Percentiles rank a stretch among this genome's conserved stretches.
phyloP scores from a whole-genome alignment of 2,888 invertebrate genomes.

The Napeogenes inachia region DNA sequence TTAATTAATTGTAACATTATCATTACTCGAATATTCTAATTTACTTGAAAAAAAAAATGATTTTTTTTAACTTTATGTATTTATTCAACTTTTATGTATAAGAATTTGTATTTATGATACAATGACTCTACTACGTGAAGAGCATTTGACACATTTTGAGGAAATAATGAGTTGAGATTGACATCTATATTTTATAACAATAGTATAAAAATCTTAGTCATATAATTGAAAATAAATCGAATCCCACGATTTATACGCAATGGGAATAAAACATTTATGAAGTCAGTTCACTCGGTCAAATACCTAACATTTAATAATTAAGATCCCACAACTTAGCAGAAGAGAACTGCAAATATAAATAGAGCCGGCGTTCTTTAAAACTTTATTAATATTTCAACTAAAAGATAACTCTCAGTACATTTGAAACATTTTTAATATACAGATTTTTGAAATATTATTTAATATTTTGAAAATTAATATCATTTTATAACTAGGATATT shows the following conservation, averaged over 20 bases:
- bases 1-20: no score
- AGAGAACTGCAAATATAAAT: constrained; percentile 35
- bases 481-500: neutral
- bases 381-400: constrained; percentile 29
- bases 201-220: no score
- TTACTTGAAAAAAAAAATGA: no score
- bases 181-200: no score
- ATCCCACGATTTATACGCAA: constrained; percentile 17
- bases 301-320: constrained; percentile 39
- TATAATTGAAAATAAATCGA: constrained; percentile 2
- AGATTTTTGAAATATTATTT: neutral
- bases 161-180: no score
- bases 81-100: no score
- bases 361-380: constrained; percentile 30
- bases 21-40: no score
- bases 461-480: neutral
- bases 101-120: no score
- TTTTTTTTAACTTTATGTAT: no score
- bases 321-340: constrained; percentile 34
- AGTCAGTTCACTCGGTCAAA: constrained; percentile 26
- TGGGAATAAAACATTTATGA: constrained; percentile 15
- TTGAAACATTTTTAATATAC: constrained; percentile 16
- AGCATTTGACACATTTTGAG: no score
- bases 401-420: constrained; percentile 22
- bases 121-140: no score